Evolutionary conservation across 1,140 invertebrate genomes (phyloP), one percentile per base, ranked within the genome.

Genomic region (Sycophila sp.): DNA sequence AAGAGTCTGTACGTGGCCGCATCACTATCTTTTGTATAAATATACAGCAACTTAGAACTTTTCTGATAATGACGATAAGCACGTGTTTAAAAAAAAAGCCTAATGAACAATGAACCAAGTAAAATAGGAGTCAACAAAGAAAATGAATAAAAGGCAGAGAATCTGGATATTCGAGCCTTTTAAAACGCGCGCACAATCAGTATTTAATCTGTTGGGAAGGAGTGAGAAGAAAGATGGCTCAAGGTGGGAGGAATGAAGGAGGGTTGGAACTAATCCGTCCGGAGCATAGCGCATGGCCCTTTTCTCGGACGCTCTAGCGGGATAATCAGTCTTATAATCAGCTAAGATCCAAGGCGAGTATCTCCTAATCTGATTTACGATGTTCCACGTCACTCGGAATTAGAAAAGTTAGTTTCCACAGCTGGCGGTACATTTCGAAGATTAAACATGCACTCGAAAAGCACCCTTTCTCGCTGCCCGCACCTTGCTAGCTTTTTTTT

Each of bases 311-410:
- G 1, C 11, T 32, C 36, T 11, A n/a, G 56, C 24, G 19, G 19
- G 49, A 73, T 70, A 70, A 70, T 63, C 49, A 63, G 59, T 64
- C 28, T 70, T 63, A 64, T 58, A 65, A 71, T 64, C 60, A 65
- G 53, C 49, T 64, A 65, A 65, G 49, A 71, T 49, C 28, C 49
- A 40, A 69, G 36, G 26, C 22, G 49, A 34, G 11, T 63, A 71
- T 56, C 28, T 62, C 0, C 47, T 71, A 65, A 71, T 71, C 69
- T 65, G 62, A 71, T 58, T 64, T 71, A 71, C 69, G 42, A 65
- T 53, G 24, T 59, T 63, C 36, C 49, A 38, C 49, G 60, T 65
- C 49, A 58, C 38, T 65, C n/a, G 60, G 62, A 65, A 65, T 71
- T 64, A 71, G 69, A 65, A 71, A 71, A 71, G 69, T 71, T 71